phyloP scores from a whole-genome alignment of 2,797 vertebrate species.

The Nyctibius grandis region DNA sequence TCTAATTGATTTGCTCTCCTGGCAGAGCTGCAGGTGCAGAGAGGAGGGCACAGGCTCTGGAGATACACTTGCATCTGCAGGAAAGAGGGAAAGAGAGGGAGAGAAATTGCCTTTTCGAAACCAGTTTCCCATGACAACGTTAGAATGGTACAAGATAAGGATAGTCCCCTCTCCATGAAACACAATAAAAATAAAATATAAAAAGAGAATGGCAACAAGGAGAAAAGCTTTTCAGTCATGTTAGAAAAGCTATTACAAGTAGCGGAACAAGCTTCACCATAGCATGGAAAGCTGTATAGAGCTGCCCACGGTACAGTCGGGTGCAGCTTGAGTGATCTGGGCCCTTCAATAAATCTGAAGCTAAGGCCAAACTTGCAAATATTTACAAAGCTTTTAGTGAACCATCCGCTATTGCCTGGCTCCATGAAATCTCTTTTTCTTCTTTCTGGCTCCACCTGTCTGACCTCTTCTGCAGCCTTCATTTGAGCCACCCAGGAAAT shows the following conservation, averaged over 20 bases:
- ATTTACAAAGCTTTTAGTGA: slow-evolving; percentile 42
- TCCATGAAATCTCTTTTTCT: not conserved
- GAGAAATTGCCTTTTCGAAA: slow-evolving; percentile 22
- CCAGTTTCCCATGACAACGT: slow-evolving; percentile 15
- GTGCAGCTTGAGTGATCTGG: not conserved
- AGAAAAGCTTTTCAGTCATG: slow-evolving; percentile 34
- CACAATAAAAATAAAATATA: slow-evolving; percentile 29
- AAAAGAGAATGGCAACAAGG: not conserved
- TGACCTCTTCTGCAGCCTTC: not conserved
- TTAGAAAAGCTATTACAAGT: slow-evolving; percentile 48
- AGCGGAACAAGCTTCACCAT: not conserved
- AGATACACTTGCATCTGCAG: not conserved
- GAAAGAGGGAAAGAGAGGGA: not conserved
- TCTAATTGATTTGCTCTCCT: not conserved
- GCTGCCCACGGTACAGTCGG: not conserved
- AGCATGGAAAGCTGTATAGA: not conserved
- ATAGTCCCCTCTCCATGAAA: not conserved
- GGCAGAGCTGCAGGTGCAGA: not conserved
- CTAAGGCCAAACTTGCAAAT: slow-evolving; percentile 24
- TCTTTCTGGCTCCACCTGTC: not conserved
- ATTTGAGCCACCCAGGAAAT: not conserved
- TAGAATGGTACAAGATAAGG: slow-evolving; percentile 6
- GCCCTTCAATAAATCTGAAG: slow-evolving; percentile 21
- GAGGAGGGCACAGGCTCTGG: not conserved
- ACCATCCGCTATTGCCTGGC: not conserved